Percentiles rank a stretch among this genome's conserved stretches.
phyloP scores from a whole-genome alignment of 2,888 invertebrate species.

The Cryptus armator region DNA sequence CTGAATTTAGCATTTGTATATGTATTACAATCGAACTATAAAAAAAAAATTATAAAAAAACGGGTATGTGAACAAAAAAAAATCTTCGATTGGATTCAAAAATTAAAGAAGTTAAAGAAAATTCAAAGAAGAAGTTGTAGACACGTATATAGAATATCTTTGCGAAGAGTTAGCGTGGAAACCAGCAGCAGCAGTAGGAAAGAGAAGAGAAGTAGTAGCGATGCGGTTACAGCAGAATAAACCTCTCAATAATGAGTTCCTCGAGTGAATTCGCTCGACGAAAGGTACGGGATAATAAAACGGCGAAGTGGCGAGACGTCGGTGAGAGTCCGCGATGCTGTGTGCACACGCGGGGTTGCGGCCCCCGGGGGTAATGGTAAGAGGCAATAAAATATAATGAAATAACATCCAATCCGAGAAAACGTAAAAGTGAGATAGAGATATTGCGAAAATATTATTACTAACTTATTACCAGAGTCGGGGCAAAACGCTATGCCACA shows the following conservation, averaged over 20 bases:
- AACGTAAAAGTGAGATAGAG: slow-evolving; percentile 71
- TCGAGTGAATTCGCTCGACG: slow-evolving; percentile 80
- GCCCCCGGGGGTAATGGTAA: slow-evolving; percentile 45
- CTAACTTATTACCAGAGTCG: slow-evolving; percentile 81
- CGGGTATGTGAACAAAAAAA: not conserved
- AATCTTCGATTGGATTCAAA: slow-evolving; percentile 3
- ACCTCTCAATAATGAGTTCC: slow-evolving; percentile 84
- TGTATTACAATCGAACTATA: not conserved
- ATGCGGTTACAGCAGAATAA: slow-evolving; percentile 83
- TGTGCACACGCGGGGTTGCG: slow-evolving; percentile 40
- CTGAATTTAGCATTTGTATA: not conserved
- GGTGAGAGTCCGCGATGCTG: slow-evolving; percentile 22
- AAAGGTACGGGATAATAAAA: slow-evolving; percentile 61
- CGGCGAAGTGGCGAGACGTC: slow-evolving; percentile 46
- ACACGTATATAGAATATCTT: slow-evolving; percentile 6
- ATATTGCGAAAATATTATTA: slow-evolving; percentile 85
- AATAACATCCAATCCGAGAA: slow-evolving; percentile 75
- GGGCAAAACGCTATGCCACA: slow-evolving; percentile 71
- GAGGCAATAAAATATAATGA: slow-evolving; percentile 74
- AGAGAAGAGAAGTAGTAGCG: slow-evolving; percentile 59
- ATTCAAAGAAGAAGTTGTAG: slow-evolving; percentile 3
- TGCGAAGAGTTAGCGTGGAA: slow-evolving; percentile 67
- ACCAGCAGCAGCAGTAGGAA: slow-evolving; percentile 4
- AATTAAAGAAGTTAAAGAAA: slow-evolving; percentile 35
- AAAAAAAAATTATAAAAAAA: not conserved